These are phyloP conservation scores for Ficedula albicollis DNA, from an alignment of 2,797 vertebrate genomes.

Conservation along the genomic window DNA sequence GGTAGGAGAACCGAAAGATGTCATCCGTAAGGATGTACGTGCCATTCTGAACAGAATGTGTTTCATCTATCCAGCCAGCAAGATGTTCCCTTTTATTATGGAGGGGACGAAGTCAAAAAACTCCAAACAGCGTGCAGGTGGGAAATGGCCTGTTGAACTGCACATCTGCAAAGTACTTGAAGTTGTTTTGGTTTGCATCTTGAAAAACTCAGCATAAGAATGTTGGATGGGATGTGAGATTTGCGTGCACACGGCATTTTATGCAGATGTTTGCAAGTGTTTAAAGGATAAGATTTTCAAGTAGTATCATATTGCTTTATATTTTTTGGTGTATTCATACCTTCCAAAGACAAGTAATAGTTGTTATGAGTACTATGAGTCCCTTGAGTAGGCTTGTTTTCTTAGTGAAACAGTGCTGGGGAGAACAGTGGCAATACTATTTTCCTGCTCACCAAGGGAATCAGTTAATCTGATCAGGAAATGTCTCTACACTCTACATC, in stretches of 20 bases:
- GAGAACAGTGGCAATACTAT: neutral
- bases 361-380: neutral
- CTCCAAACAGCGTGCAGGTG: constrained; percentile 96
- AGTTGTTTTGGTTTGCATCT: neutral
- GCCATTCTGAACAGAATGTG: constrained; percentile 92
- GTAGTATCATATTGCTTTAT: neutral
- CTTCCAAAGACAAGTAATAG: neutral
- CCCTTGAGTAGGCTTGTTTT: neutral
- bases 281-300: neutral
- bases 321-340: neutral
- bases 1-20: constrained; percentile 97
- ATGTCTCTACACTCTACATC: neutral
- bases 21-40: constrained; percentile 94
- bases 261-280: neutral
- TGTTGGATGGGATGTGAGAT: neutral
- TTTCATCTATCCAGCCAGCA: constrained; percentile 94
- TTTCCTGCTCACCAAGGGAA: neutral
- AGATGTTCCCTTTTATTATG: constrained; percentile 96
- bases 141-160: neutral
- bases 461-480: neutral
- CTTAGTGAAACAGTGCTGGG: neutral
- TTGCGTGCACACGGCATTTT: neutral
- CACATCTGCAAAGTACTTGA: neutral
- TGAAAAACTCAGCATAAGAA: neutral
- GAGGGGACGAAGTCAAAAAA: constrained; percentile 98